Base-by-base conservation (phyloP, 2,888 invertebrate species). In the Xestia xanthographa region DNA sequence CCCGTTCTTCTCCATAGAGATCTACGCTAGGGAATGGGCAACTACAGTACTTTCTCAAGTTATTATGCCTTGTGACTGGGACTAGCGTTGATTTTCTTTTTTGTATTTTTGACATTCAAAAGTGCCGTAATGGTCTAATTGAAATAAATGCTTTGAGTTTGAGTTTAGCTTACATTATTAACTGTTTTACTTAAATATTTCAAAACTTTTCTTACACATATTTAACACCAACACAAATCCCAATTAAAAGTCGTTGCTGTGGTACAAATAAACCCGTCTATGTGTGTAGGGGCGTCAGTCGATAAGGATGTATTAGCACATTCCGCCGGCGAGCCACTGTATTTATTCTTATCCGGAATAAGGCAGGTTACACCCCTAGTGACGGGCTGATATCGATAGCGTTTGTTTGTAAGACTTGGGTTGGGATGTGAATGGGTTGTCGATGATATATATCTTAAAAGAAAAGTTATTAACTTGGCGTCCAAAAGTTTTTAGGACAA, bases 301-400 rank as follows among this genome's bases (percentile, higher is more conserved):
- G 95, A 96, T 96, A 96, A 95, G 95, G 95, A 95, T 94, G 95
- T 96, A 96, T 96, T 96, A 96, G 96, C 96, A 95, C 96, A 95
- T 95, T 95, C 95, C 94, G 93, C 91, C 92, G 90, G 91, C 93
- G 92, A 94, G 94, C 95, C 93, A 95, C 94, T 95, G 95, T 96
- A 95, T 95, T 95, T 95, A 95, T 95, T 95, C 95, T 95, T 95
- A 95, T 95, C 96, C 95, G 95, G 94, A 92, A 92, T 94, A 94
- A 95, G 95, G 93, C 96, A 96, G 96, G 95, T 95, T 95, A 95
- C 95, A 95, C 95, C 95, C 95, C 93, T 94, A 96, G 96, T 94
- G 95, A 93, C 91, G 95, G 86, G 82, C 75, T 81, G 78, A 80
- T 89, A 88, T 89, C 89, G 89, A 89, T 89, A 84, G 66, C 76